phyloP scores from a whole-genome alignment of 2,797 vertebrate genomes.

The Chaetodon trifasciatus region DNA sequence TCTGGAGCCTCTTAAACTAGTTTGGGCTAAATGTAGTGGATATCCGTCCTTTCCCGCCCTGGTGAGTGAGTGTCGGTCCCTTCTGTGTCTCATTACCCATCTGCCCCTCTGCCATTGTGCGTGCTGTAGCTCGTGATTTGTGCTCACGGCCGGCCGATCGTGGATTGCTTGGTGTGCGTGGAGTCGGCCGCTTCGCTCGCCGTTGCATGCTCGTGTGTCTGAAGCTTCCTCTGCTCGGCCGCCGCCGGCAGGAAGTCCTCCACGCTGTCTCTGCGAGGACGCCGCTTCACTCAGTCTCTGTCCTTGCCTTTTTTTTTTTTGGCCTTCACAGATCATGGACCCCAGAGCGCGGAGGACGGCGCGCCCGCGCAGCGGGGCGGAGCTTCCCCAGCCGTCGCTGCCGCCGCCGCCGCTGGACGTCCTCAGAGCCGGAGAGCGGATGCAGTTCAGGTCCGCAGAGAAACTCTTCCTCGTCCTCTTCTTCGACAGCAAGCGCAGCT shows the following conservation, averaged over 20 bases:
- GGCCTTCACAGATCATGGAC: conserved; percentile 90
- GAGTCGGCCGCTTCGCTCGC: conserved; percentile 43
- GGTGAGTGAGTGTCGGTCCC: conserved; percentile 87
- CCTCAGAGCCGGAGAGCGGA: conserved; percentile 94
- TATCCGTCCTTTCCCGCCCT: conserved; percentile 94
- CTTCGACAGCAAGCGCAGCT: conserved; percentile 98
- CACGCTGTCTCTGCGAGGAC: neutral
- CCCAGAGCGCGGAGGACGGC: conserved; percentile 90
- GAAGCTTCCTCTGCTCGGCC: conserved; percentile 50
- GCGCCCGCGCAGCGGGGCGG: conserved; percentile 90
- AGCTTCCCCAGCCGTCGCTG: conserved; percentile 91
- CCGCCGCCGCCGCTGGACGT: conserved; percentile 88
- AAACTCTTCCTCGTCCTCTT: conserved; percentile 96
- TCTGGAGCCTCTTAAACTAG: conserved; percentile 95
- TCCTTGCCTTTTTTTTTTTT: neutral
- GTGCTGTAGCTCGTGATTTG: conserved; percentile 77
- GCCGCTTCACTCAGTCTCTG: conserved; percentile 10
- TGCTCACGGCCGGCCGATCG: conserved; percentile 53
- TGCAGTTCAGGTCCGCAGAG: conserved; percentile 97
- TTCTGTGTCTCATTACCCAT: conserved; percentile 68
- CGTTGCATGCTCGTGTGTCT: conserved; percentile 60
- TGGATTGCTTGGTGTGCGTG: conserved; percentile 59
- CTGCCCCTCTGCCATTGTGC: conserved; percentile 70
- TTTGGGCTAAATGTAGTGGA: conserved; percentile 97
- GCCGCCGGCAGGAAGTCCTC: conserved; percentile 31